phyloP scores from a whole-genome alignment of 2,797 vertebrate genomes.

The Falco biarmicus region DNA sequence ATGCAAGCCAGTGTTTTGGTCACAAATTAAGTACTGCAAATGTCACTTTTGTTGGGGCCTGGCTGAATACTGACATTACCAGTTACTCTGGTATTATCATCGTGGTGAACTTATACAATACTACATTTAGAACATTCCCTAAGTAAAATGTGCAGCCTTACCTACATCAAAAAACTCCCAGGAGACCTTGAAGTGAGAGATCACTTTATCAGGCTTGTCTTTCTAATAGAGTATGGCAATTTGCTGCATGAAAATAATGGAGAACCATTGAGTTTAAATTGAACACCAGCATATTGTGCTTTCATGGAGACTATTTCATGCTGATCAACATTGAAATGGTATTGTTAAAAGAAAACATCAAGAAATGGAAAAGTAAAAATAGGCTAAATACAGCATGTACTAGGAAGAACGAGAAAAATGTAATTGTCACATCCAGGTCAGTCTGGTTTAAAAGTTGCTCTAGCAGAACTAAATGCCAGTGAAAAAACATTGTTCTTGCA shows the following conservation, averaged over 20 bases:
- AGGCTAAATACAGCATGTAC: neutral
- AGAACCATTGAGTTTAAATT: slow-evolving; percentile 55
- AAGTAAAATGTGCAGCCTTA: slow-evolving; percentile 33
- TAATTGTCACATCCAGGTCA: slow-evolving; percentile 37
- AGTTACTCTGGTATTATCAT: neutral
- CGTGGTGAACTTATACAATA: neutral
- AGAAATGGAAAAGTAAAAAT: neutral
- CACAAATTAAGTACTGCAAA: neutral
- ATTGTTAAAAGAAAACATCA: slow-evolving; percentile 42
- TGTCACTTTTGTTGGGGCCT: neutral
- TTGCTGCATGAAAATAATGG: slow-evolving; percentile 51
- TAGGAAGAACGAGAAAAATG: neutral
- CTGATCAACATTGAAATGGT: slow-evolving; percentile 50
- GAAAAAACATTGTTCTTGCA: neutral
- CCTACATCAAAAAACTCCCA: slow-evolving; percentile 39
- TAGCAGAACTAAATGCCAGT: slow-evolving; percentile 3
- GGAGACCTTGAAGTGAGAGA: slow-evolving; percentile 52
- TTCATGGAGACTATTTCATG: slow-evolving; percentile 21
- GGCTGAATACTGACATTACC: neutral
- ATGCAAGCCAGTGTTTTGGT: neutral
- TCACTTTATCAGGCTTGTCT: slow-evolving; percentile 44
- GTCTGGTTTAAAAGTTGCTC: neutral
- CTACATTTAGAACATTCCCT: neutral
- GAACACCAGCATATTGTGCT: slow-evolving; percentile 52
- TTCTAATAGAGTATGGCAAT: slow-evolving; percentile 49